Evolutionary conservation across 2,797 vertebrate genomes (phyloP).

Genomic region (Pseudochirops corinnae): DNA sequence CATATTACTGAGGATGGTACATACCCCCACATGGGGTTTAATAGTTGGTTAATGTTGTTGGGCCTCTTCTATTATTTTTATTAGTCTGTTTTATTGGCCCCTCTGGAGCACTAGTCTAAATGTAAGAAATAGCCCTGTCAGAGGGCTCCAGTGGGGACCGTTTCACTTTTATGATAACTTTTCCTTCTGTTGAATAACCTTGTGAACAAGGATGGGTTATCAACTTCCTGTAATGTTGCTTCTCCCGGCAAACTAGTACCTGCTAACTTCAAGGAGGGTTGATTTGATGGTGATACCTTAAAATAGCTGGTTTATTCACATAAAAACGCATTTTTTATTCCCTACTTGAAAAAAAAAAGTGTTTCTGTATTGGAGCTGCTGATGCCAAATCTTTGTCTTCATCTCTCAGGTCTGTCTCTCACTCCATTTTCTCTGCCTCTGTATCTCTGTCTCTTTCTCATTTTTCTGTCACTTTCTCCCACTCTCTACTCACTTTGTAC

Average conservation of each 20-base stretch:
- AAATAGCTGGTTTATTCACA: neutral
- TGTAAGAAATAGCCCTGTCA: conserved; percentile 8
- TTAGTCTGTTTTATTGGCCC: conserved; percentile 13
- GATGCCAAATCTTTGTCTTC: neutral
- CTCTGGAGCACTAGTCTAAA: neutral
- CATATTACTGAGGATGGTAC: neutral
- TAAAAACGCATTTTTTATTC: neutral
- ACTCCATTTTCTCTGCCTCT: neutral
- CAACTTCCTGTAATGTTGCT: neutral
- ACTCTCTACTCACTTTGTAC: neutral
- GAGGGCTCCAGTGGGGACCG: conserved; percentile 50
- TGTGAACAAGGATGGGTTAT: conserved; percentile 31
- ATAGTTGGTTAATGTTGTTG: conserved; percentile 46
- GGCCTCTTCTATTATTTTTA: conserved; percentile 40
- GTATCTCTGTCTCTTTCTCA: neutral
- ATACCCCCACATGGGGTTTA: neutral
- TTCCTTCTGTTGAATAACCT: conserved; percentile 62
- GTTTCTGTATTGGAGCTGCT: neutral
- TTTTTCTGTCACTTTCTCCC: neutral
- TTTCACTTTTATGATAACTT: conserved; percentile 55
- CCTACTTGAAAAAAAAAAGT: neutral
- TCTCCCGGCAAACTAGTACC: neutral
- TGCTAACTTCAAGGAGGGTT: neutral
- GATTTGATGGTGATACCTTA: neutral
- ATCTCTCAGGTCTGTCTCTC: neutral